Percentiles rank a stretch among this genome's conserved stretches.
Conservation (phyloP, 2,113 vertebrate species). For the Himantopus leucocephalus region DNA sequence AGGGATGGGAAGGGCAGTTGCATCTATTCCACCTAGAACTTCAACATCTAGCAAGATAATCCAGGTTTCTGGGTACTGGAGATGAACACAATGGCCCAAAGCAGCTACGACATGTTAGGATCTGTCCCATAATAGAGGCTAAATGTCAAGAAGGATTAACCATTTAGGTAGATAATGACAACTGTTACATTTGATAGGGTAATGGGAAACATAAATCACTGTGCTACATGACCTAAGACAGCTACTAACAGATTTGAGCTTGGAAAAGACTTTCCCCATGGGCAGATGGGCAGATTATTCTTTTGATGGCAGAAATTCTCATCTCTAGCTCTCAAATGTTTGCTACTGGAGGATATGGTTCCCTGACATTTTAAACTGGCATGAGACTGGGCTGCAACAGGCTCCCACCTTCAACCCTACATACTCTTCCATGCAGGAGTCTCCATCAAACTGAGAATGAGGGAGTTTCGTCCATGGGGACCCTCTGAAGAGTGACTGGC, state of each 20-base stretch:
- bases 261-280: neutral
- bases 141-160: neutral
- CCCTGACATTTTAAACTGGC: neutral
- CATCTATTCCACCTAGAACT: neutral
- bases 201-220: neutral
- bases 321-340: neutral
- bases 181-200: neutral
- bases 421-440: neutral
- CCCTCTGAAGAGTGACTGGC: neutral
- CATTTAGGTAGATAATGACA: neutral
- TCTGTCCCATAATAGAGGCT: neutral
- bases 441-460: neutral
- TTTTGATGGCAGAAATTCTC: neutral
- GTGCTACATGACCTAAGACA: neutral
- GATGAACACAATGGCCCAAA: neutral
- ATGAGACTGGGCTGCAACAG: accelerated
- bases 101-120: neutral
- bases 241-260: neutral
- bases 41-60: neutral
- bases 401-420: neutral
- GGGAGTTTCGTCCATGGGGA: neutral
- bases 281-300: neutral
- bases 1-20: neutral
- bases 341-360: neutral
- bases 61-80: neutral